Base-by-base conservation (phyloP, 1,140 invertebrate genomes). In the Drosophila punjabiensis region DNA sequence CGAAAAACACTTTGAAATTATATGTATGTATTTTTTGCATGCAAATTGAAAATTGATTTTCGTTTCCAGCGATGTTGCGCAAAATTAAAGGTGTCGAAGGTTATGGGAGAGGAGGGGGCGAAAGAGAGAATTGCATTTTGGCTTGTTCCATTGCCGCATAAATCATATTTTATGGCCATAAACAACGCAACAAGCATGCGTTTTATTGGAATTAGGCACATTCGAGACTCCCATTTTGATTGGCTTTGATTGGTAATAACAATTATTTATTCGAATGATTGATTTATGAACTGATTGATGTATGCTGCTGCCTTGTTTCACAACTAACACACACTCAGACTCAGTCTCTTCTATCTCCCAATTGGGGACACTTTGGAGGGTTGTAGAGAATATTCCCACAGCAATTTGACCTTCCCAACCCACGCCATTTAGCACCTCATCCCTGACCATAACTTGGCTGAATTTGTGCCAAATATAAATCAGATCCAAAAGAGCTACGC, bases 41-140 rank as follows among this genome's bases (percentile, higher is more conserved):
- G 83, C 83, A 86, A 82, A 86, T 87, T 87, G 79, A 82, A 86
- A 86, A 86, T 82, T 82, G 84, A 82, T 83, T 86, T 86, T 88
- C 62, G 83, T 56, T 39, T 37, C 33, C 53, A 56, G 53, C 53
- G 4, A 16, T 64, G 68, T 82, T 87, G 65, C 76, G 76, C 65
- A 79, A 87, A 85, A 79, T 76, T 52, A 30, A 24, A 77, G 76
- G 79, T 87, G 83, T 77, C 81, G 83, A 86, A 86, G 83, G 83
- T 76, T 81, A 74, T 65, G 24, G 24, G 14, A 8, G 11, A n/a
- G n/a, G n/a, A n/a, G 5, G 33, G 47, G 28, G 8, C 33, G 5
- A 1, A 6, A 1, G 30, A 18, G 37, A 37, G 50, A 70, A 48
- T 39, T 73, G 52, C 37, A 71, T 41, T 73, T 63, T 32, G 18